Evolutionary conservation across 1,140 invertebrate species (phyloP).

Genomic region (Hylyphantes graminicola): DNA sequence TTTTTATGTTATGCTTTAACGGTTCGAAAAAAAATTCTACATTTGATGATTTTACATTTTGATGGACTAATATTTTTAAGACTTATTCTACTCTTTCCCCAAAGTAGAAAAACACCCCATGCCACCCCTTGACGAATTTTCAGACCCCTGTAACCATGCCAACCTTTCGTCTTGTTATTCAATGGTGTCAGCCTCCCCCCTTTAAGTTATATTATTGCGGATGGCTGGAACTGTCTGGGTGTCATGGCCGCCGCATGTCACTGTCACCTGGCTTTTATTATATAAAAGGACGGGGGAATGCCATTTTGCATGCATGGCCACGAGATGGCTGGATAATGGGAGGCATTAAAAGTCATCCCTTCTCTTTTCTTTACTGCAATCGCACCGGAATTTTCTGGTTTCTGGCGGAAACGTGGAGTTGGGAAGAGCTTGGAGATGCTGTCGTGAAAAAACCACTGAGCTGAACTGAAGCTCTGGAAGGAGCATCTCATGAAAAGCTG

Average conservation of each 20-base stretch:
- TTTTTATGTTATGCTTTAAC: too few species aligned
- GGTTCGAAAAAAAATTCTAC: too few species aligned
- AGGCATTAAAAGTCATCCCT: conserved; percentile 46
- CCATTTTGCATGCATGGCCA: conserved; percentile 20
- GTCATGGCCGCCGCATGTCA: background rate
- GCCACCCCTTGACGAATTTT: conserved; percentile 39
- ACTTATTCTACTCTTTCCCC: too few species aligned
- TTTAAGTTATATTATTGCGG: background rate
- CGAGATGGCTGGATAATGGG: conserved; percentile 22
- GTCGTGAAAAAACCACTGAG: too few species aligned
- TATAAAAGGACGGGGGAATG: conserved; percentile 3
- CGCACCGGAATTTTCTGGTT: too few species aligned
- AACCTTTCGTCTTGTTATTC: conserved; percentile 44
- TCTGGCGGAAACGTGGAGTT: too few species aligned
- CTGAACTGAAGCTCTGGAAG: too few species aligned
- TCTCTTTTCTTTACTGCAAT: conserved; percentile 11
- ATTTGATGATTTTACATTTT: too few species aligned
- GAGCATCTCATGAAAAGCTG: too few species aligned
- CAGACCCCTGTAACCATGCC: conserved; percentile 37
- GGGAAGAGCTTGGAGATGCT: too few species aligned
- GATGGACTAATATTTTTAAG: too few species aligned
- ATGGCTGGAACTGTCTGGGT: background rate
- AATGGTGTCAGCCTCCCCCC: background rate
- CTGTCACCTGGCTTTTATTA: conserved; percentile 49
- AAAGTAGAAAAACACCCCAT: background rate